Percentiles rank a stretch among this genome's conserved stretches.
Evolutionary conservation across 2,888 invertebrate genomes (phyloP).

Genomic region (Lacanobia wlatinum): DNA sequence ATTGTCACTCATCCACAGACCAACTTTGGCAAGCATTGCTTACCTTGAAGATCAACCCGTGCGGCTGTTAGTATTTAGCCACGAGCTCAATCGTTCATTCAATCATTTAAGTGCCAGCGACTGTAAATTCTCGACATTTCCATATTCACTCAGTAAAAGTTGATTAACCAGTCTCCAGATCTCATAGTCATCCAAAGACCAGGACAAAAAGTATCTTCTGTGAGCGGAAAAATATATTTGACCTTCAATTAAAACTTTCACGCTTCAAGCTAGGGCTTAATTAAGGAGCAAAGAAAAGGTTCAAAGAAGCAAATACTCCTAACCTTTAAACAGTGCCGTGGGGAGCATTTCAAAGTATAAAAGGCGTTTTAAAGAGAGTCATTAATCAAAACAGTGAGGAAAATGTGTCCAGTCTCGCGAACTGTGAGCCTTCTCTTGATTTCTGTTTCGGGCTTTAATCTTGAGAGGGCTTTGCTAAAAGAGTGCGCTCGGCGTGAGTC

Average conservation of each 20-base stretch:
- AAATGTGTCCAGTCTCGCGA: constrained; percentile 43
- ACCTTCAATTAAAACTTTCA: constrained; percentile 66
- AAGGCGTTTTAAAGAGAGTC: constrained; percentile 65
- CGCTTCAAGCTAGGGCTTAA: constrained; percentile 63
- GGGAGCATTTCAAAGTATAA: constrained; percentile 63
- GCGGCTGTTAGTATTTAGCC: too few species aligned
- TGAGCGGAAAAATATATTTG: constrained; percentile 47
- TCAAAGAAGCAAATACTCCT: constrained; percentile 63
- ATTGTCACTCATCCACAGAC: too few species aligned
- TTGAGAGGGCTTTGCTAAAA: constrained; percentile 30
- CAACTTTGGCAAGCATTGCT: too few species aligned
- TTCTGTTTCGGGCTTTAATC: constrained; percentile 44
- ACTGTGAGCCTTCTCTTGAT: constrained; percentile 43
- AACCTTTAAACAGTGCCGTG: constrained; percentile 64
- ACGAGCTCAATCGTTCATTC: too few species aligned
- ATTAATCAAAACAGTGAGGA: constrained; percentile 71
- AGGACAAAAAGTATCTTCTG: constrained; percentile 30
- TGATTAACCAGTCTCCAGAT: constrained; percentile 37
- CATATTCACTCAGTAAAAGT: neutral
- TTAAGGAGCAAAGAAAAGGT: constrained; percentile 65
- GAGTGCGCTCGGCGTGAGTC: constrained; percentile 26
- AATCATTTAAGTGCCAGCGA: too few species aligned
- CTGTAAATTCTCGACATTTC: neutral
- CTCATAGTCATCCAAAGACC: constrained; percentile 17
- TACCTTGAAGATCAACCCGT: too few species aligned